Percentiles rank a stretch among this genome's conserved stretches.
These are phyloP conservation scores for Drosophila acutilabella DNA, from an alignment of 2,888 invertebrate genomes.

Conservation along the genomic window DNA sequence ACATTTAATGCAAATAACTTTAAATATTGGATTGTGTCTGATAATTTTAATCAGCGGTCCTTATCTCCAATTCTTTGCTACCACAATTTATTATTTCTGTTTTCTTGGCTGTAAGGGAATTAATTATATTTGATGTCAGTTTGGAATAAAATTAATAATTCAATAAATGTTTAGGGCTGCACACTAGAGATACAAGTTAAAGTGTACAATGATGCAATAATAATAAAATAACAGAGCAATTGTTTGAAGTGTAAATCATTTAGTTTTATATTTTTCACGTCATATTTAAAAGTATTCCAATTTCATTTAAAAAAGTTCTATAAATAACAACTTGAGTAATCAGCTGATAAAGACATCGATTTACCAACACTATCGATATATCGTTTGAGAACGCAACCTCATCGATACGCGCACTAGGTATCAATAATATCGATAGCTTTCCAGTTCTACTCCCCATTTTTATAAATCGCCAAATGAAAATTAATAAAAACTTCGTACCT, in stretches of 20 bases:
- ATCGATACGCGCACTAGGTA: conserved; percentile 25
- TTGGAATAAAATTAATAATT: conserved; percentile 44
- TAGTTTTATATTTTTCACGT: neutral
- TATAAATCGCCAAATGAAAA: conserved; percentile 70
- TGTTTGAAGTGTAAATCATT: neutral
- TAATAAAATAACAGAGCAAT: conserved; percentile 20
- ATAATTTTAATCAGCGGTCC: conserved; percentile 42
- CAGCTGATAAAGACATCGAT: conserved; percentile 38
- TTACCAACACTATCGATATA: conserved; percentile 19
- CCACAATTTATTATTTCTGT: conserved; percentile 31
- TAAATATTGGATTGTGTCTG: conserved; percentile 35
- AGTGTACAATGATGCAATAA: conserved; percentile 51
- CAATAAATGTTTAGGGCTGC: conserved; percentile 44
- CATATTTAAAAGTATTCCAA: neutral
- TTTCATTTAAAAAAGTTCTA: neutral
- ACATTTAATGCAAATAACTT: conserved; percentile 43
- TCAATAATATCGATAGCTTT: conserved; percentile 47
- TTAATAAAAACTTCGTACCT: conserved; percentile 74
- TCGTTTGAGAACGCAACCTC: conserved; percentile 3
- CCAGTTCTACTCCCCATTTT: conserved; percentile 65
- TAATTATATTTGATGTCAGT: conserved; percentile 38
- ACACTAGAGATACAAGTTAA: conserved; percentile 50
- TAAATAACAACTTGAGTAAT: neutral
- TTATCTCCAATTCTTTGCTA: conserved; percentile 45
- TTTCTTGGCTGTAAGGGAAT: conserved; percentile 43